Evolutionary conservation across 2,113 vertebrate species (phyloP).

Genomic region (Naja naja): DNA sequence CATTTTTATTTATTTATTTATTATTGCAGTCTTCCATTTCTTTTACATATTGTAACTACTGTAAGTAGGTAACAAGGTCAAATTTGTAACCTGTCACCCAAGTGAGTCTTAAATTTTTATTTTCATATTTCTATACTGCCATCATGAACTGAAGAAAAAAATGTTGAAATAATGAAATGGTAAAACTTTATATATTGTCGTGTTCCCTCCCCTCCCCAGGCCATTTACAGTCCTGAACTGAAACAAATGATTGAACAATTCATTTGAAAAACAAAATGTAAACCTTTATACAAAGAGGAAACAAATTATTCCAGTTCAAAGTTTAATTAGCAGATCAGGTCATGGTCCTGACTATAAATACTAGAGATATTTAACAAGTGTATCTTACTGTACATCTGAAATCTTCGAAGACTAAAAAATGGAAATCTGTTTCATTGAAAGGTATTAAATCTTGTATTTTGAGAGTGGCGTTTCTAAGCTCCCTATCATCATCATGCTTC

Average conservation of each 20-base stretch:
- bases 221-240: not conserved
- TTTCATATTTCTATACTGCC: constrained; percentile 24
- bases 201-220: not conserved
- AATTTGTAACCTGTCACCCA: not conserved
- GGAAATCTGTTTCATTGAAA: constrained; percentile 8
- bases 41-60: not conserved
- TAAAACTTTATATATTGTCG: not conserved
- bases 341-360: constrained; percentile 5
- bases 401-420: constrained; percentile 6
- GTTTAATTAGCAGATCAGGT: constrained; percentile 15
- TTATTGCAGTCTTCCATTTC: not conserved
- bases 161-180: not conserved
- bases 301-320: not conserved
- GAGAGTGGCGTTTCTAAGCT: not conserved
- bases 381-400: not conserved
- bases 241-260: not conserved
- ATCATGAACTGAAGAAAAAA: constrained; percentile 16
- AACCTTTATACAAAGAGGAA: not conserved
- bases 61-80: constrained; percentile 7
- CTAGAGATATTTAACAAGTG: constrained; percentile 4
- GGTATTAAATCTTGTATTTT: not conserved
- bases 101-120: constrained; percentile 23
- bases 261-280: not conserved
- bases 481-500: not conserved
- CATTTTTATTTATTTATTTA: not conserved